These are phyloP conservation scores for Melospiza melodia DNA, from an alignment of 2,113 vertebrate species.

Conservation along the genomic window DNA sequence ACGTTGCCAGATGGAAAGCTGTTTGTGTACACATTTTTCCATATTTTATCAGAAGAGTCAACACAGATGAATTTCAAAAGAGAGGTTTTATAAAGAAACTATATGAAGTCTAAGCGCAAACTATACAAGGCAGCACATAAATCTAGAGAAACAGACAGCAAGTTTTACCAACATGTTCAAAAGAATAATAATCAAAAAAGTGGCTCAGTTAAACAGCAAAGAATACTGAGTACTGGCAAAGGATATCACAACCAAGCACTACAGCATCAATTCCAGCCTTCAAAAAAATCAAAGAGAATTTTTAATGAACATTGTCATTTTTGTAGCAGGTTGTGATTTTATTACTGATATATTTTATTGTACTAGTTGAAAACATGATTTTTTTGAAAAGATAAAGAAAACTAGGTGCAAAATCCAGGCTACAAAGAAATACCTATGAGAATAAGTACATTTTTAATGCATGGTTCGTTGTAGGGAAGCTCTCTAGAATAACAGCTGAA, in stretches of 20 bases:
- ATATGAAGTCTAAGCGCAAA: not conserved
- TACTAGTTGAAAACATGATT: not conserved
- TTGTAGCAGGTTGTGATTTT: not conserved
- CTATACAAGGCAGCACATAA: not conserved
- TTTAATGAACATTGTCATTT: conserved; percentile 16
- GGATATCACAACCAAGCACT: not conserved
- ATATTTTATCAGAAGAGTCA: conserved; percentile 4
- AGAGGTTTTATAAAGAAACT: not conserved
- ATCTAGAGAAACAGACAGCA: not conserved
- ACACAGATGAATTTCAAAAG: not conserved
- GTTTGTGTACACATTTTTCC: not conserved
- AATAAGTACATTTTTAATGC: not conserved
- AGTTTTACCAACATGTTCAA: not conserved
- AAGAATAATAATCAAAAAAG: conserved; percentile 39
- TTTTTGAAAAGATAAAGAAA: conserved; percentile 9
- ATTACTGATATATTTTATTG: not conserved
- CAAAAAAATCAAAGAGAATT: conserved; percentile 47
- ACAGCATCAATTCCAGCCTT: not conserved
- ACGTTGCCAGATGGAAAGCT: not conserved
- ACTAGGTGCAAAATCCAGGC: not conserved
- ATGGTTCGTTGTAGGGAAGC: not conserved
- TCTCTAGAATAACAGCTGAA: not conserved
- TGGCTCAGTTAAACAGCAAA: conserved; percentile 9
- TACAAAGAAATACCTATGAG: not conserved
- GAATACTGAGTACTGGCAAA: not conserved